Conservation (phyloP, 2,113 vertebrate species). For the Eclectus roratus region DNA sequence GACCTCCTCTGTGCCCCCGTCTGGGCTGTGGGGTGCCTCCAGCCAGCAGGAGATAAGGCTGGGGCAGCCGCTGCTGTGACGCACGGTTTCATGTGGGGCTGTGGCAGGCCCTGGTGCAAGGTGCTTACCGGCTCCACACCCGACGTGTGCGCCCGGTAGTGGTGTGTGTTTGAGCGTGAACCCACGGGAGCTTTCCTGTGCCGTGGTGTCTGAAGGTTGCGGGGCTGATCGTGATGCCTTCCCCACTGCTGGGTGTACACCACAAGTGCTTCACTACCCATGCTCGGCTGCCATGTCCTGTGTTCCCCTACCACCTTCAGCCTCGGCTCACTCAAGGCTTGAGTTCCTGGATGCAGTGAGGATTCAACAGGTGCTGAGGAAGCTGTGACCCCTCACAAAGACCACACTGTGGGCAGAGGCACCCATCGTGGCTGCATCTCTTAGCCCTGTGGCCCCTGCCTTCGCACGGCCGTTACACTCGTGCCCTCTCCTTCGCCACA, state of each 20-base stretch:
- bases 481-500: not conserved
- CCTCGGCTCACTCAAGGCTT: not conserved
- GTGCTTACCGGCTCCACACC: not conserved
- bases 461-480: accelerated
- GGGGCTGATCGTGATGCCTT: not conserved
- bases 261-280: not conserved
- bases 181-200: not conserved
- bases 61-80: not conserved
- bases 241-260: not conserved
- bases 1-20: no score
- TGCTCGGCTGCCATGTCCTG: not conserved
- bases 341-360: not conserved
- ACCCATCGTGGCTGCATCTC: accelerated
- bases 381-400: not conserved
- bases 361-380: not conserved
- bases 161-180: not conserved
- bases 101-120: not conserved
- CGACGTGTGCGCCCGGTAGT: not conserved
- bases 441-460: accelerated
- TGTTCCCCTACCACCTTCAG: not conserved
- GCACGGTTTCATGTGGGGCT: no score
- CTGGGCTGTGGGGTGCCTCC: no score
- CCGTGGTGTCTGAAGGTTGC: no score
- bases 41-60: no score
- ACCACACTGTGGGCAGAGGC: accelerated